Base-by-base conservation (phyloP, 2,888 invertebrate species). In the Helicoverpa assulta region DNA sequence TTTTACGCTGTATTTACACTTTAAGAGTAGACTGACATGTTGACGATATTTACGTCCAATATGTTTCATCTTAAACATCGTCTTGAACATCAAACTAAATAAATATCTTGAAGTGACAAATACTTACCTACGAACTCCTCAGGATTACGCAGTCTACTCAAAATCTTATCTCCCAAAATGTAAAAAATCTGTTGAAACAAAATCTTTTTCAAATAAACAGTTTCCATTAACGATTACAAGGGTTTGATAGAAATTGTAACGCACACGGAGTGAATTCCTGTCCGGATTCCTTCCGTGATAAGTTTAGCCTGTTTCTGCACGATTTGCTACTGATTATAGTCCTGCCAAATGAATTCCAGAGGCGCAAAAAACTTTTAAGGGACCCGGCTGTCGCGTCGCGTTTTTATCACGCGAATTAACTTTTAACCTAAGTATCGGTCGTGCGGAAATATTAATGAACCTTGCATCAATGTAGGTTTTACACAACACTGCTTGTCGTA, bases 271-370 rank as follows among this genome's bases (percentile, higher is more conserved):
- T 78, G 78, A 75, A 90, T 91, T 91, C 89, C 77, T 81, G 83
- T 72, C 86, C 82, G 81, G 86, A 92, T 92, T 92, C 91, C 89
- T 84, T 81, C 82, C 86, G 73, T 85, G 90, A 91, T 90, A 90
- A 89, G 88, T 88, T 88, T 85, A 81, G 81, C 84, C 87, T 78
- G 77, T 83, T 92, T 93, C 91, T 91, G 92, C 93, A 92, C 93
- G 93, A 92, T 91, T 92, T 91, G 86, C 80, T 86, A 67, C 86
- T 89, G 93, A 93, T 92, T 92, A 89, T 89, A 79, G 86, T 85
- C 85, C 85, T 83, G 72, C 83, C 84, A 87, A 91, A 90, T 89
- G 88, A 90, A 92, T 90, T 90, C 85, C 86, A 64, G 83, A 82
- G 83, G 80, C 86, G 88, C 60, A 88, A 86, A 87, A 86, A 87